Evolutionary conservation across 2,888 invertebrate genomes (phyloP), one percentile per base, ranked within the genome.

Genomic region (Drosophila multiciliata): DNA sequence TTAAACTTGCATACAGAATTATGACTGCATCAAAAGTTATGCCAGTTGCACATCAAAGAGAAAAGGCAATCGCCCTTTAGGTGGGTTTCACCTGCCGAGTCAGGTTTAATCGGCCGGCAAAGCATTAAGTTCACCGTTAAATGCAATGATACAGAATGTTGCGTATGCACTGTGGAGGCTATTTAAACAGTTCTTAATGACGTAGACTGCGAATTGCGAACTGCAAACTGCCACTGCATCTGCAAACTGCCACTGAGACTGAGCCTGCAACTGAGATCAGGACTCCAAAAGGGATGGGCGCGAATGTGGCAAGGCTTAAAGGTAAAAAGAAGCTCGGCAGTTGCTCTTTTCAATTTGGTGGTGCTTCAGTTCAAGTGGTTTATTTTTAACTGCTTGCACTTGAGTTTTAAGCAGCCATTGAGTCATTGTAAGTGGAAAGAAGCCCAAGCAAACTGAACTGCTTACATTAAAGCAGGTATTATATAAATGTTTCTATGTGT

Each of bases 111-210:
- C 23, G 15, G 23, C 15, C 45, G 48, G 54, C 79, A n/a, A 48
- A 23, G 52, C 50, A 64, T 45, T 23, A 45, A 23, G 58, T 52
- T 62, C 64, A 45, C 35, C 66, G 76, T 82, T 73, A 82, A 85
- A 66, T 59, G 72, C 64, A 76, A 73, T 69, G 66, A 36, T 54
- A 58, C 36, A 57, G 55, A 40, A 60, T 29, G 64, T 73, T 73
- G 65, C 74, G 66, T 70, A 77, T 77, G 76, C 79, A 67, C 80
- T 71, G 53, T 48, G 48, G 57, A 40, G 6, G 57, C 78, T 66
- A 83, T 74, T 86, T 88, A 88, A 84, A 80, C 63, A 57, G 64
- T 54, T 73, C 76, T 88, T 88, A 88, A 86, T 78, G 87, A 83
- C 69, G 71, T 20, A 52, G 66, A 69, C 64, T 35, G 54, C 33